Percentiles rank a stretch among this genome's conserved stretches.
Evolutionary conservation across 2,888 invertebrate species (phyloP).

Genomic region (Flexamia atlantica): DNA sequence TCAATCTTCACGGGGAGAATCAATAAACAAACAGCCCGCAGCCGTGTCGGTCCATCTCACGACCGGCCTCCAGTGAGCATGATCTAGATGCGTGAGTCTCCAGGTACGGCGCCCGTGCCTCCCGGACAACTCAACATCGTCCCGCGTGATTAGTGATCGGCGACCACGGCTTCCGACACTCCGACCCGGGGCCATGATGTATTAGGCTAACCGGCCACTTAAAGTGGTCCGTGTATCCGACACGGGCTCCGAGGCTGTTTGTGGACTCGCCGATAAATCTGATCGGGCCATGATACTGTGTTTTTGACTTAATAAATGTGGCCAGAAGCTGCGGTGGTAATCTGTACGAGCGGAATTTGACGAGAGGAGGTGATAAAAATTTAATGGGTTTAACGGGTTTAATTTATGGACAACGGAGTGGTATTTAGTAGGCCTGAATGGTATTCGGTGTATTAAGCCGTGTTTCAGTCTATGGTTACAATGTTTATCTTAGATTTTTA

Average conservation of each 20-base stretch:
- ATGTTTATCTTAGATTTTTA: no score
- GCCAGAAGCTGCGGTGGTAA: neutral
- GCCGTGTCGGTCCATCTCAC: neutral
- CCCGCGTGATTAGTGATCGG: neutral
- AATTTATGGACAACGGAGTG: no score
- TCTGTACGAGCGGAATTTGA: neutral
- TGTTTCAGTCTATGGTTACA: no score
- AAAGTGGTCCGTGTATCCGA: conserved; percentile 11
- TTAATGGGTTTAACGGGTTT: no score
- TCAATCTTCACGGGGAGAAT: neutral
- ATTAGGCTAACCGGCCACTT: conserved; percentile 38
- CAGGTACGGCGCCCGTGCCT: neutral
- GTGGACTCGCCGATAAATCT: conserved; percentile 1
- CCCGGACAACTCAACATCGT: neutral
- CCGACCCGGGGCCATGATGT: neutral
- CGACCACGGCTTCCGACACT: conserved; percentile 2
- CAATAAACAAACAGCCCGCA: conserved; percentile 15
- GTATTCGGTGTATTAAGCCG: no score
- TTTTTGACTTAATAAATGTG: neutral
- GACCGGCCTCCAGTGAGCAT: neutral
- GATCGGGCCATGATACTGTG: neutral
- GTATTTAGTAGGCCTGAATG: no score
- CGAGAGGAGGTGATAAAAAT: neutral
- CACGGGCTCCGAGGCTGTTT: neutral
- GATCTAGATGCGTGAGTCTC: conserved; percentile 23